phyloP scores from a whole-genome alignment of 2,888 invertebrate genomes.

The Eupithecia abbreviata region DNA sequence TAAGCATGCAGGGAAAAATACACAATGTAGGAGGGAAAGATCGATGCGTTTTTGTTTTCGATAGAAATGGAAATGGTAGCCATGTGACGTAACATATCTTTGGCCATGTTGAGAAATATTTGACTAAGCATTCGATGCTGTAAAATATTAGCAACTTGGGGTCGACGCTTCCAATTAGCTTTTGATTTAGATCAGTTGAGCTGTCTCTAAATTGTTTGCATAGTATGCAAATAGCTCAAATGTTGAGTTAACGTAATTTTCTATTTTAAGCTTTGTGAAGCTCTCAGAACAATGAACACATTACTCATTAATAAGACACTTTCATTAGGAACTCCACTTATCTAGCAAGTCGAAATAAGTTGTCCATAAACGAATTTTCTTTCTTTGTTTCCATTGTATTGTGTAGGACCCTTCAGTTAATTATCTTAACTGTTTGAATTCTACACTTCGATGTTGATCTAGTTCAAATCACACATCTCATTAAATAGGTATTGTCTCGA shows the following conservation, averaged over 20 bases:
- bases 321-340: neutral
- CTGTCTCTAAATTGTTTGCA: neutral
- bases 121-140: neutral
- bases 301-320: neutral
- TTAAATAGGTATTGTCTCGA: conserved; percentile 11
- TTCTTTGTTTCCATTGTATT: neutral
- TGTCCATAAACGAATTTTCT: too few species aligned
- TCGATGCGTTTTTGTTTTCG: neutral
- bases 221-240: neutral
- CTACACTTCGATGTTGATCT: neutral
- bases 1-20: neutral
- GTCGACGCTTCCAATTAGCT: neutral
- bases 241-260: too few species aligned
- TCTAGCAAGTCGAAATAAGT: neutral
- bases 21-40: neutral
- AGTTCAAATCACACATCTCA: conserved; percentile 20
- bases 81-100: too few species aligned
- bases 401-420: neutral
- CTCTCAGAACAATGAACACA: neutral
- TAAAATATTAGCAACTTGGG: neutral
- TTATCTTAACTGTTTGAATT: conserved; percentile 1
- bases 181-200: neutral
- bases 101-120: neutral
- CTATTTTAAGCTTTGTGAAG: too few species aligned
- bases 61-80: neutral